Percentiles rank a stretch among this genome's conserved stretches.
Conservation (phyloP, 1,140 invertebrate species). For the Hylyphantes graminicola region DNA sequence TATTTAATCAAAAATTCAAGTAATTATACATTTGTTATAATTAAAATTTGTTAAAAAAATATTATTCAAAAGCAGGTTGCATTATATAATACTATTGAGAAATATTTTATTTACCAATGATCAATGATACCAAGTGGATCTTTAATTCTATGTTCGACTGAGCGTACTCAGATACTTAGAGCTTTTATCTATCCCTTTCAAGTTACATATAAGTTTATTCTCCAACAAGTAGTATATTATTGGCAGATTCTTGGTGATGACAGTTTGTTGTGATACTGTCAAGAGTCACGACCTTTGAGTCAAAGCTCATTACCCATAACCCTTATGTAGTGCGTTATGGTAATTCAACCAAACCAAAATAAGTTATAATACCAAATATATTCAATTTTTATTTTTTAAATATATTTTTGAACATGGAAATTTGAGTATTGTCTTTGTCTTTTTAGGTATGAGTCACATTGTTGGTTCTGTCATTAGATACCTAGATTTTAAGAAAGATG, state of each 20-base stretch:
- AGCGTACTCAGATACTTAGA: background rate
- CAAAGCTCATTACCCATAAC: background rate
- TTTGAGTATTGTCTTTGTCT: background rate
- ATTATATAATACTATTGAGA: too few relatives aligned
- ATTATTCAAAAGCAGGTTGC: too few relatives aligned
- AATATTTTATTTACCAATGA: too few relatives aligned
- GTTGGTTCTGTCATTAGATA: constrained; percentile 23
- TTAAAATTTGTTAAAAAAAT: too few relatives aligned
- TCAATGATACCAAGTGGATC: too few relatives aligned
- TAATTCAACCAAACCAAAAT: too few relatives aligned
- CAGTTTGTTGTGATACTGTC: background rate
- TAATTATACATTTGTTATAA: too few relatives aligned
- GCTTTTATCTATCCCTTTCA: background rate
- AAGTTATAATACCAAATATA: too few relatives aligned
- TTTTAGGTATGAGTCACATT: constrained; percentile 22
- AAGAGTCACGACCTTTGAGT: background rate
- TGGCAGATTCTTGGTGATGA: background rate
- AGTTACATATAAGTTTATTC: background rate
- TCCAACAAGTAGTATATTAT: background rate
- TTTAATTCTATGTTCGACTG: too few relatives aligned
- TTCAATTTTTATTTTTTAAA: too few relatives aligned
- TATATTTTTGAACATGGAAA: background rate
- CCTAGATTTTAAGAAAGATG: constrained; percentile 24
- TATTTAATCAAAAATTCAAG: too few relatives aligned
- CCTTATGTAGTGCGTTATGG: too few relatives aligned